These are phyloP conservation scores for Chroicocephalus ridibundus DNA, from an alignment of 2,113 vertebrate species.

Conservation along the genomic window DNA sequence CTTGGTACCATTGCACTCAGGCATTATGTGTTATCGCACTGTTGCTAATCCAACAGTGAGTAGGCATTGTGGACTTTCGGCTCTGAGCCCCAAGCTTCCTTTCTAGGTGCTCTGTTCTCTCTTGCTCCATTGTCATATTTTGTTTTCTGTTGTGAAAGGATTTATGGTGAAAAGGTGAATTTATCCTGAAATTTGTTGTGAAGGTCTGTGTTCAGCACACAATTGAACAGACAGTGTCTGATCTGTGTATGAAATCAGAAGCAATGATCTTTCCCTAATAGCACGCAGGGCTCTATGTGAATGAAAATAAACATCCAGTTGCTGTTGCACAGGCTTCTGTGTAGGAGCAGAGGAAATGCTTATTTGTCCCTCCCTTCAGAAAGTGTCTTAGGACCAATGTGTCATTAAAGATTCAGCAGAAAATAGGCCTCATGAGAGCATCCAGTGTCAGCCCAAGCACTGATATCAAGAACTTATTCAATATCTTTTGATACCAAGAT, in stretches of 20 bases:
- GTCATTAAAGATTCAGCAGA: not conserved
- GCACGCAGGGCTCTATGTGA: not conserved
- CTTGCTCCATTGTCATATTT: not conserved
- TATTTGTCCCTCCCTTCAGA: not conserved
- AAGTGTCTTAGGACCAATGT: not conserved
- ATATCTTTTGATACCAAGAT: not conserved
- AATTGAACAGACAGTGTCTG: accelerated
- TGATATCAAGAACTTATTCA: not conserved
- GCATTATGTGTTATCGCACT: not conserved
- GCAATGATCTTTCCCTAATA: not conserved
- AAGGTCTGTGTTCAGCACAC: not conserved
- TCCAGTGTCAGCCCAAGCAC: not conserved
- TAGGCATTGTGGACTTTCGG: not conserved
- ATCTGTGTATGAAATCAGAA: not conserved
- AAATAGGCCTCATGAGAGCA: not conserved
- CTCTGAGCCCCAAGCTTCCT: not conserved
- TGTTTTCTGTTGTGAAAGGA: not conserved
- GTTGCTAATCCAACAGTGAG: not conserved
- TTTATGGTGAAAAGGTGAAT: not conserved
- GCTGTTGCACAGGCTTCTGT: not conserved
- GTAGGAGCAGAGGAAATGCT: not conserved
- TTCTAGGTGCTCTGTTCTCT: not conserved
- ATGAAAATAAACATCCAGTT: not conserved
- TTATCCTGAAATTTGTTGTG: not conserved
- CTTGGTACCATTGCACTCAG: not conserved